Conservation (phyloP, 64 coral and sea anemone species). For the Stichodactyla mertensii region DNA sequence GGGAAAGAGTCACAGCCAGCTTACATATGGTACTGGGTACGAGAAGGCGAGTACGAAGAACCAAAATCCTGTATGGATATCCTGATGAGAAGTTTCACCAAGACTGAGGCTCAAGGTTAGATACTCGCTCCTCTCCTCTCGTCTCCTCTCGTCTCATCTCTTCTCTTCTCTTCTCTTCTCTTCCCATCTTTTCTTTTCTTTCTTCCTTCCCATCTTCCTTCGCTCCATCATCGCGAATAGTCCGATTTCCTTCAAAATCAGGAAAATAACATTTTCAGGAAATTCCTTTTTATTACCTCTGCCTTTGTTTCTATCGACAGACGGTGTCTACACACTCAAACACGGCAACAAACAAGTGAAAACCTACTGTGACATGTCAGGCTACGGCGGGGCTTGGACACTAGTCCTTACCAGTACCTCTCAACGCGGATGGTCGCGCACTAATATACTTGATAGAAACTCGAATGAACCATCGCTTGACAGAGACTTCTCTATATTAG, state of each 20-base stretch:
- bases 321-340: constrained; percentile 40
- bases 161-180: no score
- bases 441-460: constrained; percentile 27
- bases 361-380: constrained; percentile 58
- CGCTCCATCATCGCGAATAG: no score
- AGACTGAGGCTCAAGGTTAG: constrained; percentile 8
- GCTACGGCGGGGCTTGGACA: constrained; percentile 55
- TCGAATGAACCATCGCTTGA: neutral
- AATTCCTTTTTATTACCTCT: no score
- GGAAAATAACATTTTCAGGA: no score
- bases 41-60: constrained; percentile 38
- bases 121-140: neutral
- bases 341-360: constrained; percentile 26
- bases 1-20: constrained; percentile 43
- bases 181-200: no score
- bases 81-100: constrained; percentile 1
- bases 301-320: neutral
- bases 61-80: constrained; percentile 51
- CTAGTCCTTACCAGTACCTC: constrained; percentile 55
- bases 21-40: constrained; percentile 58
- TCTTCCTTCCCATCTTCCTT: no score
- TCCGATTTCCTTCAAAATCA: no score
- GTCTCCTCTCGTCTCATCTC: neutral
- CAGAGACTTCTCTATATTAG: constrained; percentile 43
- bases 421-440: constrained; percentile 26